Percentiles rank a stretch among this genome's conserved stretches.
These are phyloP conservation scores for Drosophila paranaensis DNA, from an alignment of 2,888 invertebrate species.

Conservation along the genomic window DNA sequence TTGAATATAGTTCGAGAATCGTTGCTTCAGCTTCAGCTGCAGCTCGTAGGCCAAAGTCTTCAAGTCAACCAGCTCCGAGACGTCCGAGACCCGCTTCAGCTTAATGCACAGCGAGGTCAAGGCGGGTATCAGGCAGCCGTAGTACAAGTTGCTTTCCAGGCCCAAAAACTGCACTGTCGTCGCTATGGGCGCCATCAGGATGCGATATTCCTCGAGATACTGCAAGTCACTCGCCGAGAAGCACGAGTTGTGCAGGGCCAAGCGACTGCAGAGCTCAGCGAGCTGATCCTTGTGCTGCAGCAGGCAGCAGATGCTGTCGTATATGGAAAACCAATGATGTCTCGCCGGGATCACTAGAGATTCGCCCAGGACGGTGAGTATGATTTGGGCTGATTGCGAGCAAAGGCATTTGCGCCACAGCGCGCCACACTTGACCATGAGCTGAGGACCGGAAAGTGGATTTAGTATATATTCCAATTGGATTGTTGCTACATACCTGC, in stretches of 20 bases:
- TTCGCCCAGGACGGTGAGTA: slow-evolving; percentile 17
- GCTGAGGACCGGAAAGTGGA: slow-evolving; percentile 3
- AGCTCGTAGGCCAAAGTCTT: slow-evolving; percentile 31
- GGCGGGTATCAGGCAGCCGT: slow-evolving; percentile 47
- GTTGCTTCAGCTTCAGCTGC: slow-evolving; percentile 21
- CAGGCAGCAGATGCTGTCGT: slow-evolving; percentile 42
- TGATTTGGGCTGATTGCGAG: slow-evolving; percentile 8
- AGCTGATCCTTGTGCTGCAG: slow-evolving; percentile 37
- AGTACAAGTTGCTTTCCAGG: slow-evolving; percentile 39
- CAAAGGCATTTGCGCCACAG: slow-evolving; percentile 41
- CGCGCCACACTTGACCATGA: slow-evolving; percentile 39
- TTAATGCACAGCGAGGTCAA: slow-evolving; percentile 47
- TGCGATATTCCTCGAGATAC: slow-evolving; percentile 46
- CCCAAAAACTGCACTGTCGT: slow-evolving; percentile 43
- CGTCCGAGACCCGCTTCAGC: slow-evolving; percentile 37
- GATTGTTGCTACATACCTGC: slow-evolving; percentile 15
- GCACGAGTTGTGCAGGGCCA: slow-evolving; percentile 37
- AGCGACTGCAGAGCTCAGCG: slow-evolving; percentile 30
- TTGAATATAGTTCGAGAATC: slow-evolving; percentile 25
- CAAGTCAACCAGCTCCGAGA: slow-evolving; percentile 22
- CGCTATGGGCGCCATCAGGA: slow-evolving; percentile 42
- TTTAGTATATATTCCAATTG: background rate
- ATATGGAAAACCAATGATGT: slow-evolving; percentile 41
- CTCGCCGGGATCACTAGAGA: slow-evolving; percentile 7
- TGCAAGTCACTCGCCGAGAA: slow-evolving; percentile 40